Base-by-base conservation (phyloP, 2,113 vertebrate genomes). In the Anarrhichthys ocellatus region DNA sequence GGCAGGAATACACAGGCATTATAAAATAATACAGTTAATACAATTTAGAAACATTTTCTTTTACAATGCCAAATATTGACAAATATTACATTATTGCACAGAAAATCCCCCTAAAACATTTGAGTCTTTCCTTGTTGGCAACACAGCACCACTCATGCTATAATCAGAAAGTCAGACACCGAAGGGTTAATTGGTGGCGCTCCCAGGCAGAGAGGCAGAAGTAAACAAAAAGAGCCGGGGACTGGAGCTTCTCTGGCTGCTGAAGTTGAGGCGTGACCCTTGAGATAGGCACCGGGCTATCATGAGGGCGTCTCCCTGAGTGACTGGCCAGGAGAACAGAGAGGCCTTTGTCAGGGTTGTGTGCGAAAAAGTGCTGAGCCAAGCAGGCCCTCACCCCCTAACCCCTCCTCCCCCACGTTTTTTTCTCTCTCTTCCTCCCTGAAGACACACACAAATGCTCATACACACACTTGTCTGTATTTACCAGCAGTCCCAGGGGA, bases 271-370 rank as follows among this genome's bases (percentile, higher is more conserved):
- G 92, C 91, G 77, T 89, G 93, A 93, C 89, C 92, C 85, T 82
- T 44, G 82, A 93, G 93, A 94, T 93, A 92, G 91, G 89, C 88
- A 83, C 87, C 10, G 44, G 87, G 89, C 89, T 91, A 93, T 92
- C 90, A 91, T 85, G 89, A 90, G 93, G 91, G 92, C 87, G 93
- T 92, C 83, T 92, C 92, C 87, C 86, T 38, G 78, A 84, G 78
- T 44, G 83, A 82, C 82, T 80, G 87, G 85, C 78, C 80, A 27
- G 64, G 74, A 86, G 85, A 91, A 93, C 90, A 93, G 79, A 89
- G 72, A 73, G 78, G 84, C 34, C 91, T 93, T 94, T 93, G 92
- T 94, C 80, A 84, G 86, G 86, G 84, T 74, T 88, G 73, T 79
- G 85, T 77, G 74, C 66, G 48, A 82, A 88, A 91, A 93, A 92